phyloP scores from a whole-genome alignment of 2,113 vertebrate species.

The Anhinga anhinga region DNA sequence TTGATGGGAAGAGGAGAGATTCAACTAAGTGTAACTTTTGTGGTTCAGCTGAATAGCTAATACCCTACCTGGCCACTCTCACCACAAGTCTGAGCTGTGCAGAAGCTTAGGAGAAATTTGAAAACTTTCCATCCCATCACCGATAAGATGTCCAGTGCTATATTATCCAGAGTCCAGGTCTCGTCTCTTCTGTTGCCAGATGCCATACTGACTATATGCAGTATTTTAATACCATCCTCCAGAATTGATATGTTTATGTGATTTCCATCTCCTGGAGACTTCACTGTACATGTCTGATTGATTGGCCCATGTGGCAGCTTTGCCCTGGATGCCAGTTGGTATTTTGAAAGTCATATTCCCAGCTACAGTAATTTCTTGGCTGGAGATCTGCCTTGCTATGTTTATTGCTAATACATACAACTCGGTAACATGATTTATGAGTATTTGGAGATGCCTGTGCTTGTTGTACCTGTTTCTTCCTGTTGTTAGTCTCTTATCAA shows the following conservation, averaged over 20 bases:
- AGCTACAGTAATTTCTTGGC: background rate
- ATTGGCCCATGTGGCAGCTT: background rate
- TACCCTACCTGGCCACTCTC: background rate
- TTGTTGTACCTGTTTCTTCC: background rate
- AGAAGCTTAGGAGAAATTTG: background rate
- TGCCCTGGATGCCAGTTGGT: background rate
- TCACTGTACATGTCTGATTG: accelerated
- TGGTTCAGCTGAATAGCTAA: background rate
- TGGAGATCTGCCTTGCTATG: background rate
- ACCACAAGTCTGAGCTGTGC: background rate
- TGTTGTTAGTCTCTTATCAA: background rate
- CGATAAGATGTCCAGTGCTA: too few species aligned
- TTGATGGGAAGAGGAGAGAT: background rate
- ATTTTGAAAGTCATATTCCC: background rate
- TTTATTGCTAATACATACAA: background rate
- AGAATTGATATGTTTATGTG: background rate
- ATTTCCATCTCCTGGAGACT: background rate
- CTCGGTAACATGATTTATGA: background rate
- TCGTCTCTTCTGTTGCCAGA: background rate
- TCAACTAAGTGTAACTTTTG: background rate
- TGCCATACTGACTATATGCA: background rate
- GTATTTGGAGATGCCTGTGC: background rate
- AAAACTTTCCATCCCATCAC: background rate
- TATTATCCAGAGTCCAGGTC: background rate
- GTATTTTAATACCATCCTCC: background rate